phyloP scores from a whole-genome alignment of 2,888 invertebrate genomes.

The Eremobia ochroleuca region DNA sequence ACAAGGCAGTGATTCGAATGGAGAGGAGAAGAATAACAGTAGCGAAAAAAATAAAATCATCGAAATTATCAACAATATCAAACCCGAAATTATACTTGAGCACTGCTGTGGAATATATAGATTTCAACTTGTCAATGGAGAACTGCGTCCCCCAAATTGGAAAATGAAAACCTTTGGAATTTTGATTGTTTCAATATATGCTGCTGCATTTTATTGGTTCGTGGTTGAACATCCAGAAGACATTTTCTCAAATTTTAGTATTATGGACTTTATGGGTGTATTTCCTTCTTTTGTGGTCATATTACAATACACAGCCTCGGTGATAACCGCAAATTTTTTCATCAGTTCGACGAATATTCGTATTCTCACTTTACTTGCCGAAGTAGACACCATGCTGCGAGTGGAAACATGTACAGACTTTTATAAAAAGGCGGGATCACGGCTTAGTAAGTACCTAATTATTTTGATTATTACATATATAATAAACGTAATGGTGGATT shows the following conservation, averaged over 20 bases:
- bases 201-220: slow-evolving; percentile 8
- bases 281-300: slow-evolving; percentile 62
- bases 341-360: slow-evolving; percentile 65
- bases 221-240: slow-evolving; percentile 29
- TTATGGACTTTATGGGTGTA: neutral
- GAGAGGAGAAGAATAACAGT: neutral
- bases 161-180: slow-evolving; percentile 41
- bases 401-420: slow-evolving; percentile 66
- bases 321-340: slow-evolving; percentile 60
- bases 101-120: slow-evolving; percentile 32
- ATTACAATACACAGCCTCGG: slow-evolving; percentile 70
- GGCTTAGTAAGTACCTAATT: slow-evolving; percentile 58
- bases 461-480: slow-evolving; percentile 60
- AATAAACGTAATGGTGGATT: slow-evolving; percentile 58
- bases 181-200: slow-evolving; percentile 19
- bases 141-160: slow-evolving; percentile 22
- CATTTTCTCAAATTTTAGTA: neutral
- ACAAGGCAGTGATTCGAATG: slow-evolving; percentile 8
- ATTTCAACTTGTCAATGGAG: slow-evolving; percentile 25
- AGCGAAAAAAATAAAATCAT: slow-evolving; percentile 8
- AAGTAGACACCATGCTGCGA: slow-evolving; percentile 71
- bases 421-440: slow-evolving; percentile 66
- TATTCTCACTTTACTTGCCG: slow-evolving; percentile 68
- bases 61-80: slow-evolving; percentile 28
- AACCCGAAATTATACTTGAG: slow-evolving; percentile 25